Evolutionary conservation across 2,113 vertebrate species (phyloP), one percentile per base, ranked within the genome.

Genomic region (Alouatta palliata): DNA sequence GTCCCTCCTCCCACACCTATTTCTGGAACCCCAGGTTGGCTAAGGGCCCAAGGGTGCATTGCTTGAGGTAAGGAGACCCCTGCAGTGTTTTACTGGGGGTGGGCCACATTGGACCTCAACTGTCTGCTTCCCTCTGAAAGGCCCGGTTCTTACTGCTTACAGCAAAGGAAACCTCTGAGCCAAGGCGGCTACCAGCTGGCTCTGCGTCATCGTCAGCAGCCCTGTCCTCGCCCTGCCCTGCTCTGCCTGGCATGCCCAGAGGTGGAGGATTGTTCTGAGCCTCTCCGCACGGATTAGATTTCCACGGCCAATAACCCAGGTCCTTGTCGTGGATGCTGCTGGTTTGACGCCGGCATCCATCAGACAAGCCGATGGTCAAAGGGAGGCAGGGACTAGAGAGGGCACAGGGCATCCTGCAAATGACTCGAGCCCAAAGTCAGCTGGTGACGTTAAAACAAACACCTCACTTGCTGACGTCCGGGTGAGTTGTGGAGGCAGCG

Each of bases 51-150:
- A 7, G 0, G 3, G 30, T 73, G 54, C 9, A 17, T 19, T 14
- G 0, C 5, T 49, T 2, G 13, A 49, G 56, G 56, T 8, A 5
- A 30, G 40, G 19, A 58, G 37, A 7, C 2, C 5, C 12, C 21
- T 2, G n/a, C 40, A 17, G 87, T 73, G 5, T 32, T 56, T 40
- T 35, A 68, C 43, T 23, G 9, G 20, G 16, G 9, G 40, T 43
- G 56, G 32, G 71, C 20, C 35, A 13, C 0, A 4, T 3, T 16
- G 32, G 32, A 20, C 17, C n/a, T 47, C 2, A 25, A 17, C 5
- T 0, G 8, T 54, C 10, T 21, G 43, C 25, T 54, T 47, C 47
- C 10, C 7, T 1, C 2, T 17, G 14, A 19, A 20, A 13, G 2
- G 8, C 70, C 32, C 0, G 1, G 8, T 13, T 25, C 32, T n/a